Base-by-base conservation (phyloP, 1,140 invertebrate genomes). In the Dendroctonus ponderosae region DNA sequence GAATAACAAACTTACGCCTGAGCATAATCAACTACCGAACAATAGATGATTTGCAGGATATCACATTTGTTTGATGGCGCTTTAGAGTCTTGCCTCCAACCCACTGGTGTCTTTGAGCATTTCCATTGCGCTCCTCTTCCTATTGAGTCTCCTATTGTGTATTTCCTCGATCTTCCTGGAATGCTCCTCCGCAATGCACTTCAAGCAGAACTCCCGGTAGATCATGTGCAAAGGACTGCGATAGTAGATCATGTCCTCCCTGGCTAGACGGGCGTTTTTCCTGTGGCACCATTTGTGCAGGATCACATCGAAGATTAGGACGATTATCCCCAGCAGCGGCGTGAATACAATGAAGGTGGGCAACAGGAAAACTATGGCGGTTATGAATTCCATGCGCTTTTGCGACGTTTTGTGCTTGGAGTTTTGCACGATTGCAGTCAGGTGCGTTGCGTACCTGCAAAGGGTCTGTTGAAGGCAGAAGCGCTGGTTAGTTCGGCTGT, bases 291-390 rank as follows among this genome's bases (percentile, higher is more conserved):
- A 68, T 14, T 26, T 40, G 60, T 68, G 66, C 14, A 68, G 52
- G 5, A 68, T 11, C 0, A 62, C 12, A 5, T 51, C 66, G 5
- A 59, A 58, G 5, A 46, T 57, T 14, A 62, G 15, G n/a, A 63
- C 48, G 5, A 62, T 11, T 5, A 62, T 6, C 9, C 66, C 66
- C 8, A 68, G 26, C 6, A 68, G 15, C 4, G 59, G 66, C 15
- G 66, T 57, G 42, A 68, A 68, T 41, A 66, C 9, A 26, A 68
- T 50, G 38, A 63, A 60, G 7, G 66, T 68, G 7, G 66, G 66
- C 7, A 68, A 8, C 3, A 68, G 51, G 38, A 68, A 68, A 4
- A 68, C 60, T 15, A 68, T 44, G 5, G 66, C 66, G 4, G 59
- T 56, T 6, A 67, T 68, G 14, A 68, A 68, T 43, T 68, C 53